A percentile compares a stretch with the other conserved stretches of the same genome.
Conservation (phyloP, 1,140 invertebrate genomes). For the Meloidogyne hapla region DNA sequence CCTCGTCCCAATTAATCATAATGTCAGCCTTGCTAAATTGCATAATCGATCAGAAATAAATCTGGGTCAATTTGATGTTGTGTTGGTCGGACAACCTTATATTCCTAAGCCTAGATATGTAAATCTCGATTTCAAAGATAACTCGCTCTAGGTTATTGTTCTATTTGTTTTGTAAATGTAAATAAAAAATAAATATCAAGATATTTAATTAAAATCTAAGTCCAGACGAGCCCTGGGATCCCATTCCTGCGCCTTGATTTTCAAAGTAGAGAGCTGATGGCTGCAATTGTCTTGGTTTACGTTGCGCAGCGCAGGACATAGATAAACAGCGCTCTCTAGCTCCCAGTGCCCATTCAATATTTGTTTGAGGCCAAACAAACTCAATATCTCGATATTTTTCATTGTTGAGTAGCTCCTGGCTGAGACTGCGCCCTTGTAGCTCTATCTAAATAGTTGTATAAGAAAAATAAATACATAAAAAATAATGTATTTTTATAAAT, state of each 20-base stretch:
- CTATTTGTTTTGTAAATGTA: not conserved
- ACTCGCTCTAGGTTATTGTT: too few relatives aligned
- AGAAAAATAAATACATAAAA: not conserved
- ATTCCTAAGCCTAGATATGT: too few relatives aligned
- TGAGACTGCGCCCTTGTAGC: conserved; percentile 45
- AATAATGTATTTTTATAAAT: not conserved
- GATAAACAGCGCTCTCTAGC: conserved; percentile 40
- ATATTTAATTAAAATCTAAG: conserved; percentile 9
- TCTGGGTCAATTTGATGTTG: too few relatives aligned
- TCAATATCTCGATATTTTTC: conserved; percentile 60
- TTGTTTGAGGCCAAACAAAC: conserved; percentile 61
- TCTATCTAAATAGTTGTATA: conserved; percentile 30
- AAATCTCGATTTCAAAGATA: too few relatives aligned
- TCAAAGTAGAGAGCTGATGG: conserved; percentile 60
- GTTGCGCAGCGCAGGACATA: conserved; percentile 2
- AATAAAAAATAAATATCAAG: not conserved
- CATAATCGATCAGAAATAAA: too few relatives aligned
- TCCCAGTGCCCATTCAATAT: conserved; percentile 57
- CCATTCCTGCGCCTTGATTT: conserved; percentile 52
- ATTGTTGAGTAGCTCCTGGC: conserved; percentile 55
- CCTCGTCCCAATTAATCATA: too few relatives aligned
- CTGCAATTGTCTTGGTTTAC: conserved; percentile 55
- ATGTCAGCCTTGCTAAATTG: too few relatives aligned
- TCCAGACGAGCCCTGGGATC: conserved; percentile 5
- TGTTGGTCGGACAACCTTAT: too few relatives aligned